Evolutionary conservation across 1,140 invertebrate species (phyloP).

Genomic region (Lordiphosa stackelbergi): DNA sequence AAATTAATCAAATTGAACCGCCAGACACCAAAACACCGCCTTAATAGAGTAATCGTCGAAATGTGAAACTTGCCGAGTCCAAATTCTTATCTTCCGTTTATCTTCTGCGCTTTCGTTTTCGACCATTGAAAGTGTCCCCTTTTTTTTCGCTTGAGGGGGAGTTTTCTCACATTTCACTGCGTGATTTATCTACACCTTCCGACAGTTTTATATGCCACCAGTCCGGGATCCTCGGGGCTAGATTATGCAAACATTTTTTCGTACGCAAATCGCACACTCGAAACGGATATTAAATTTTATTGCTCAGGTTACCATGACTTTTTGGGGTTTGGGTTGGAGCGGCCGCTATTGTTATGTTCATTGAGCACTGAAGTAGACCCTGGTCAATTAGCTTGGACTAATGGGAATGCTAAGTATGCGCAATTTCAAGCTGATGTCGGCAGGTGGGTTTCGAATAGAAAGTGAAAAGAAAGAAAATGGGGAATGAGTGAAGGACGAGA

Average conservation of each 20-base stretch:
- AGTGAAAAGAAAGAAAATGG: too few relatives aligned
- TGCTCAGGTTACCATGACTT: constrained; percentile 65
- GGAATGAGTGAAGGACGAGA: too few relatives aligned
- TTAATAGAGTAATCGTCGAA: constrained; percentile 61
- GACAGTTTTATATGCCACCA: constrained; percentile 52
- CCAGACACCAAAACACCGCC: constrained; percentile 20
- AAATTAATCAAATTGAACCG: constrained; percentile 74
- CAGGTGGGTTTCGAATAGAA: too few relatives aligned
- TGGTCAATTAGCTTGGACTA: constrained; percentile 61
- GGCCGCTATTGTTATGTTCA: constrained; percentile 44
- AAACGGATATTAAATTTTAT: constrained; percentile 74
- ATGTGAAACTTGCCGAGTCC: constrained; percentile 44
- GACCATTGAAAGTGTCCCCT: constrained; percentile 44
- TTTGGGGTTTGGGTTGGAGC: constrained; percentile 1
- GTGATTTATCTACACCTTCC: constrained; percentile 69
- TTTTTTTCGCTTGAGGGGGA: constrained; percentile 25
- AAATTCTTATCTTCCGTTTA: constrained; percentile 52
- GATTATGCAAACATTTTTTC: constrained; percentile 66
- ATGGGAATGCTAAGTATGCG: constrained; percentile 34
- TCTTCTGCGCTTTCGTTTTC: constrained; percentile 39
- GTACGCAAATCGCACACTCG: constrained; percentile 48
- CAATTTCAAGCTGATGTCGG: constrained; percentile 17
- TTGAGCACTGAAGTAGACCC: constrained; percentile 61
- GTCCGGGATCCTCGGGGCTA: constrained; percentile 21
- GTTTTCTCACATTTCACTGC: constrained; percentile 65